Conservation (phyloP, 2,888 invertebrate species). For the Epinotia demarniana region DNA sequence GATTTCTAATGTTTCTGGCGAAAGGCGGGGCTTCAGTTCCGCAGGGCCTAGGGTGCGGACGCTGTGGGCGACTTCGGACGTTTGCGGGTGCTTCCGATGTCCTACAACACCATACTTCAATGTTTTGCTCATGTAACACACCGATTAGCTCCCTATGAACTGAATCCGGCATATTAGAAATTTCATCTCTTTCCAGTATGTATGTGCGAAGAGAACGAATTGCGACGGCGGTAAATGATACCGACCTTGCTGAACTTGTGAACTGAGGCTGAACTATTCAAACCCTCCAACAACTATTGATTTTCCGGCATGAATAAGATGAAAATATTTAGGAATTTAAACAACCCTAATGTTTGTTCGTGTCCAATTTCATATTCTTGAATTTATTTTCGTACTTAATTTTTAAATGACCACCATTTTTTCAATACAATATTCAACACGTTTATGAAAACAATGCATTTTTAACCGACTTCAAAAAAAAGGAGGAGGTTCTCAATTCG, state of each 20-base stretch:
- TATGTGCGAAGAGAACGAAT: background rate
- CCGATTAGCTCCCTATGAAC: too few relatives aligned
- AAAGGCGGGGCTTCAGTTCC: slow-evolving; percentile 52
- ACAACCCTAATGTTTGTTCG: too few relatives aligned
- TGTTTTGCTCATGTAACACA: background rate
- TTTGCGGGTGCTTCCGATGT: slow-evolving; percentile 6
- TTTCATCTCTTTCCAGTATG: background rate
- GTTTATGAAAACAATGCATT: too few relatives aligned
- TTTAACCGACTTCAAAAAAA: too few relatives aligned
- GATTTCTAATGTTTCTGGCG: slow-evolving; percentile 67
- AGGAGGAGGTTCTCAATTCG: too few relatives aligned
- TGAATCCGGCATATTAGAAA: background rate
- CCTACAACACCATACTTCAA: background rate
- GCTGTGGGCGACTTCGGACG: slow-evolving; percentile 18
- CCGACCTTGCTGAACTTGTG: background rate
- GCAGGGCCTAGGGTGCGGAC: slow-evolving; percentile 48
- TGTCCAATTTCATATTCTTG: too few relatives aligned
- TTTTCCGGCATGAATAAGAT: background rate
- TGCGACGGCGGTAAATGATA: background rate
- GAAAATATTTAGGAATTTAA: background rate
- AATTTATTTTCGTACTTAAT: too few relatives aligned
- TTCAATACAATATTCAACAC: too few relatives aligned
- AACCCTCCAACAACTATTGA: too few relatives aligned
- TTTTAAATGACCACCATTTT: too few relatives aligned
- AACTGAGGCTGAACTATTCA: too few relatives aligned